Base-by-base conservation (phyloP, 2,888 invertebrate genomes). In the Glaucopsyche alexis region DNA sequence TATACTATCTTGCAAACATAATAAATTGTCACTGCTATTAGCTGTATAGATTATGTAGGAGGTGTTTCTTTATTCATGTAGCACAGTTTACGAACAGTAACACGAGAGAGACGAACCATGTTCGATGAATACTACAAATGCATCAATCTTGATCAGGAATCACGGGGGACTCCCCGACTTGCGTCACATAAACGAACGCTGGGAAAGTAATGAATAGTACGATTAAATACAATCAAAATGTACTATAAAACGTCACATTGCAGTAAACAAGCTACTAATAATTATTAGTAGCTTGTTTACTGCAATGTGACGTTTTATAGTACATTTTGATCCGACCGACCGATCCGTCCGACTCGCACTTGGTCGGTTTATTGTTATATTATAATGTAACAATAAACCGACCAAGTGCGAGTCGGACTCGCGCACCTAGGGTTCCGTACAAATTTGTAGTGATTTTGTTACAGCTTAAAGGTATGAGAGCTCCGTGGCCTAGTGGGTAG, bases 111-210 rank as follows among this genome's bases (percentile, higher is more conserved):
- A 69, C 29, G 49, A 69, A 69, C 47, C 49, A 69, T 69, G 47
- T 69, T 49, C 69, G 69, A 69, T 19, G 69, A 69, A 69, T 49
- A 19, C 69, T 73, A 50, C 72, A 70, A 82, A 85, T 83, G 83
- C 88, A 90, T 90, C 88, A 88, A 90, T 90, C 90, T 90, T 87
- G 85, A 86, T 90, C 89, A 87, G 81, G 80, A 84, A 82, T 83
- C 87, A 79, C 85, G 74, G 76, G 85, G 87, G 87, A 84, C 80
- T 74, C 69, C 75, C 78, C 80, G 78, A 77, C 79, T 82, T 81
- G 79, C 78, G 78, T 78, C 80, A 81, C 83, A 82, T 80, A 82
- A 80, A 81, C 82, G 79, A 79, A 81, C 80, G 80, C 78, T n/a
- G 40, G 67, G 16, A 45, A 67, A 47, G 19, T 69, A 69, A 49